phyloP scores from a whole-genome alignment of 2,888 invertebrate species.

The Apodemia duryi region DNA sequence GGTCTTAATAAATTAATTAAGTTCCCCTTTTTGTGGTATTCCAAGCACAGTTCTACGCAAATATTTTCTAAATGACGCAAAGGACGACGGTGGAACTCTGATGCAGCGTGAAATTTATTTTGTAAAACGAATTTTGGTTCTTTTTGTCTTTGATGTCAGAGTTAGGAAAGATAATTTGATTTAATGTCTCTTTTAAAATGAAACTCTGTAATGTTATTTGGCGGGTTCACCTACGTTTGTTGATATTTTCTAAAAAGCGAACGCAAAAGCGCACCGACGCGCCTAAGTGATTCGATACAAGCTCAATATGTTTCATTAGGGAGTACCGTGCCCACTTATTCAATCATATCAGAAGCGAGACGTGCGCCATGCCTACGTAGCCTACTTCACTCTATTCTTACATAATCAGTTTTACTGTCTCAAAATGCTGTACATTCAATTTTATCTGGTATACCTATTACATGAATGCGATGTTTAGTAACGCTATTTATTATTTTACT shows the following conservation, averaged over 20 bases:
- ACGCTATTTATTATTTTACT: not conserved
- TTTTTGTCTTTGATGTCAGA: constrained; percentile 69
- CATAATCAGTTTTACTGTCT: constrained; percentile 66
- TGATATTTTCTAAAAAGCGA: constrained; percentile 59
- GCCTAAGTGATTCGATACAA: constrained; percentile 78
- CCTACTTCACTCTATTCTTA: constrained; percentile 56
- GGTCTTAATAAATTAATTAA: constrained; percentile 50
- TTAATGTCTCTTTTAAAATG: constrained; percentile 74
- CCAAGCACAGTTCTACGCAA: constrained; percentile 52
- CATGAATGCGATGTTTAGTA: constrained; percentile 37
- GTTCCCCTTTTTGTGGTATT: constrained; percentile 37
- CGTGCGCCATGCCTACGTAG: constrained; percentile 49
- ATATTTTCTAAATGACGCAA: constrained; percentile 63
- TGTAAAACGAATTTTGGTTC: constrained; percentile 62
- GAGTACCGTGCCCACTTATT: constrained; percentile 69
- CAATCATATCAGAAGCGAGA: constrained; percentile 66
- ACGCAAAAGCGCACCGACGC: constrained; percentile 59
- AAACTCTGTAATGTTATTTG: constrained; percentile 72
- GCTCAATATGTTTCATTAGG: constrained; percentile 79
- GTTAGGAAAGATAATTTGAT: constrained; percentile 70
- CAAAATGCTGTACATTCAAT: constrained; percentile 48
- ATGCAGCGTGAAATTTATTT: constrained; percentile 66
- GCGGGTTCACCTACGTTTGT: constrained; percentile 71
- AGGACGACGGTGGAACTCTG: constrained; percentile 42
- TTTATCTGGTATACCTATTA: constrained; percentile 38